A percentile compares a stretch with the other conserved stretches of the same genome.
phyloP scores from a whole-genome alignment of 2,888 invertebrate genomes.

The Tanytarsus gracilentus region DNA sequence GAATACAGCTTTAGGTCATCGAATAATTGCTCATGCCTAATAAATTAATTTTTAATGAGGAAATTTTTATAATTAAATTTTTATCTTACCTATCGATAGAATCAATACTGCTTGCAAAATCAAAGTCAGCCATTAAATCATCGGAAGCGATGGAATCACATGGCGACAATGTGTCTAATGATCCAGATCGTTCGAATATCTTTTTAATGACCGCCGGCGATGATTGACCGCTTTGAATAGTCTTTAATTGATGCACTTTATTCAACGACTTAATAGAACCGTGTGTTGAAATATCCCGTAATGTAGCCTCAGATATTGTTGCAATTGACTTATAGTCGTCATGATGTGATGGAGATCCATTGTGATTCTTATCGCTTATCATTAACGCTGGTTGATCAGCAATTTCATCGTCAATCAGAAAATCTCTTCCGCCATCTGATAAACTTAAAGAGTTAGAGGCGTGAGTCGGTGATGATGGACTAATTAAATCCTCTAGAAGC shows the following conservation, averaged over 20 bases:
- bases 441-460: slow-evolving; percentile 68
- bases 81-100: slow-evolving; percentile 40
- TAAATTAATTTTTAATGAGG: neutral
- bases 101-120: slow-evolving; percentile 46
- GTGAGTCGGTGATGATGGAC: slow-evolving; percentile 66
- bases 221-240: slow-evolving; percentile 32
- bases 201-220: slow-evolving; percentile 45
- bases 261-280: slow-evolving; percentile 13
- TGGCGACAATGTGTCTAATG: slow-evolving; percentile 72
- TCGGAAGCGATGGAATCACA: slow-evolving; percentile 77
- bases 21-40: neutral
- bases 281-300: slow-evolving; percentile 12
- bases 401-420: slow-evolving; percentile 80
- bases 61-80: neutral
- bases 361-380: slow-evolving; percentile 53
- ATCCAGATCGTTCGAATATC: slow-evolving; percentile 54
- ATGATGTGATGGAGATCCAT: slow-evolving; percentile 4
- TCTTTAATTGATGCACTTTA: neutral
- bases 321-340: slow-evolving; percentile 1
- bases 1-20: neutral
- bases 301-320: neutral
- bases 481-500: slow-evolving; percentile 39
- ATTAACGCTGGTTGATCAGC: slow-evolving; percentile 80
- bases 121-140: slow-evolving; percentile 81
- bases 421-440: slow-evolving; percentile 51